phyloP scores from a whole-genome alignment of 2,888 invertebrate genomes.

The Caenorhabditis virilis region DNA sequence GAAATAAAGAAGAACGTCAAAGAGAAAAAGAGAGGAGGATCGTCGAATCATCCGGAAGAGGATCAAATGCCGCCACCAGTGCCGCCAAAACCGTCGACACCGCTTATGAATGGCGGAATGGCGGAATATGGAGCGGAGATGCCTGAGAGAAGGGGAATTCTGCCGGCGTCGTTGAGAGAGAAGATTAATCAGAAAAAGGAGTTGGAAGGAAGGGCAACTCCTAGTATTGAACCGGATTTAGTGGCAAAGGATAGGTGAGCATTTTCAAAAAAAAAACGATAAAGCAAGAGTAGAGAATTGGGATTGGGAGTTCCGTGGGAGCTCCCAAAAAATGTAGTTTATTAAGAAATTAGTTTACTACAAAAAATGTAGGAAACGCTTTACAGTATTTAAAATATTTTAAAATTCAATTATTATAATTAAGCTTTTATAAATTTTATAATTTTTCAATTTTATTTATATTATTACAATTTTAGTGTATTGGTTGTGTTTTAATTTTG shows the following conservation, averaged over 20 bases:
- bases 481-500: too few relatives aligned
- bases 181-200: slow-evolving; percentile 36
- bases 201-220: slow-evolving; percentile 45
- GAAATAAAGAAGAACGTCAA: slow-evolving; percentile 21
- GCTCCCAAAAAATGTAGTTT: too few relatives aligned
- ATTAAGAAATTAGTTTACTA: too few relatives aligned
- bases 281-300: too few relatives aligned
- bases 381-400: too few relatives aligned
- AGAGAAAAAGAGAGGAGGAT: slow-evolving; percentile 2
- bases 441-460: too few relatives aligned
- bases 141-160: slow-evolving; percentile 47
- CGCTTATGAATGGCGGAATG: slow-evolving; percentile 61
- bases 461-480: too few relatives aligned
- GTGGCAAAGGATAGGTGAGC: slow-evolving; percentile 62
- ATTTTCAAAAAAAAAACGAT: too few relatives aligned
- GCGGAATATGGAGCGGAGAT: slow-evolving; percentile 10
- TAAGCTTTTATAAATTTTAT: too few relatives aligned
- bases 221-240: slow-evolving; percentile 65
- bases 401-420: too few relatives aligned
- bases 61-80: slow-evolving; percentile 59
- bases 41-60: slow-evolving; percentile 8
- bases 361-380: too few relatives aligned
- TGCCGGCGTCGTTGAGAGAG: slow-evolving; percentile 41
- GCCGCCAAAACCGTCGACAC: slow-evolving; percentile 69
- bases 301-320: too few relatives aligned